A percentile compares a stretch with the other conserved stretches of the same genome.
Evolutionary conservation across 2,888 invertebrate species (phyloP).

Genomic region (Ethmia dodecea): DNA sequence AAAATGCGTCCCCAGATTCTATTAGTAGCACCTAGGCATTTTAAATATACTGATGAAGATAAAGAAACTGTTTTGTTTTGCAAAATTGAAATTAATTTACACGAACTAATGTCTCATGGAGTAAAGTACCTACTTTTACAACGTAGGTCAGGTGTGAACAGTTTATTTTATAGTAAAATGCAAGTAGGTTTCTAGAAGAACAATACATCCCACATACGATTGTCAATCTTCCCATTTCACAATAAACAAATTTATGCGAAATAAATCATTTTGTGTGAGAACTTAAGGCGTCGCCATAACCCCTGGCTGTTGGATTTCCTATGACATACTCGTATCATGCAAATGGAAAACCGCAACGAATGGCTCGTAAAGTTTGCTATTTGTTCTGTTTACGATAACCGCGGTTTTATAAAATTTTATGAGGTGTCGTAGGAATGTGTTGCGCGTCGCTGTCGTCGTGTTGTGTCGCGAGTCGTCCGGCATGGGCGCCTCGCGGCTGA

Average conservation of each 20-base stretch:
- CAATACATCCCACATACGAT: no score
- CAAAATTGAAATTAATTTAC: no score
- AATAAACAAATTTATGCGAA: slow-evolving; percentile 27
- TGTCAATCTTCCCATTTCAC: slow-evolving; percentile 23
- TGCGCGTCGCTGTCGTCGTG: slow-evolving; percentile 21
- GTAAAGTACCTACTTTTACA: no score
- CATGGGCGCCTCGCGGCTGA: no score
- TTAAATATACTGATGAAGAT: no score
- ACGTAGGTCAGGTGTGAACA: no score
- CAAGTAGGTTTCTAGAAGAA: no score
- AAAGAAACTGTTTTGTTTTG: no score
- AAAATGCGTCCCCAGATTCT: no score
- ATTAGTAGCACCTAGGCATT: no score
- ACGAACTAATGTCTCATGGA: no score
- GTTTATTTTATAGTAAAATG: no score
- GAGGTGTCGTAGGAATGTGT: slow-evolving; percentile 35
- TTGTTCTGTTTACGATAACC: slow-evolving; percentile 73
- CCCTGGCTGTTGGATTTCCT: slow-evolving; percentile 28
- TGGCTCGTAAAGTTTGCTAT: slow-evolving; percentile 68
- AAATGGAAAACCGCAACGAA: slow-evolving; percentile 68
- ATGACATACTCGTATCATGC: slow-evolving; percentile 58
- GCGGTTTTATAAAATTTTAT: slow-evolving; percentile 68
- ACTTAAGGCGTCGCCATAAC: slow-evolving; percentile 36
- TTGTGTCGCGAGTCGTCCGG: slow-evolving; percentile 4
- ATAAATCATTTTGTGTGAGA: slow-evolving; percentile 35